Base-by-base conservation (phyloP, 2,888 invertebrate species). In the Philopedon plagiatum region DNA sequence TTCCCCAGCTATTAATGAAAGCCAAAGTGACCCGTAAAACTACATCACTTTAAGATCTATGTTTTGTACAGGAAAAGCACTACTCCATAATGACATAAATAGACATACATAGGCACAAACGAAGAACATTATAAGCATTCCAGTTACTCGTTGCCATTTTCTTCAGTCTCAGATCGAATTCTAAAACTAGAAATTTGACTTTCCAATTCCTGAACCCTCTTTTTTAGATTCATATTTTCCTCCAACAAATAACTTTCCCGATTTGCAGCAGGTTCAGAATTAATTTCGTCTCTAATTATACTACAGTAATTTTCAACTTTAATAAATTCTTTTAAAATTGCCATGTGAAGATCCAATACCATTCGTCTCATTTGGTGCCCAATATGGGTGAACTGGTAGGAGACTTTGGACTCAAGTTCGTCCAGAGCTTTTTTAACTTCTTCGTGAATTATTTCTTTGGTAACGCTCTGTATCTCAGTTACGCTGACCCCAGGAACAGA, bases 171-270 rank as follows among this genome's bases (percentile, higher is more conserved):
- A 46, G 37, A n/a, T 8, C 41, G 54, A 56, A 23, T 23, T 8
- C 32, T 54, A 19, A 62, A 23, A 46, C 23, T 32, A 13, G 61
- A 18, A 19, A 68, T 21, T 41, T 56, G 61, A 18, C 7, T 21
- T 15, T 68, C 68, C 39, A 68, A 51, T n/a, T 68, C 68, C 19
- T 44, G 32, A 8, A 60, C 23, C 58, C 87, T 87, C 32, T 87
- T 83, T 1, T 85, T 83, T 23, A 89, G 82, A 77, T 85, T 87
- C 76, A 87, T 86, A 77, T 89, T 89, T 32, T 87, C 86, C 78
- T 88, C 88, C 29, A 88, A 76, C 71, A 89, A 82, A 57, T 83
- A 66, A 37, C 60, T 82, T 76, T 84, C 85, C 0, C 54, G 34
- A 46, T 29, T 67, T 3, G 69, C 23, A 32, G 67, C 15, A 78